These are phyloP conservation scores for Rhincodon typus DNA, from an alignment of 2,797 vertebrate genomes.

Conservation along the genomic window DNA sequence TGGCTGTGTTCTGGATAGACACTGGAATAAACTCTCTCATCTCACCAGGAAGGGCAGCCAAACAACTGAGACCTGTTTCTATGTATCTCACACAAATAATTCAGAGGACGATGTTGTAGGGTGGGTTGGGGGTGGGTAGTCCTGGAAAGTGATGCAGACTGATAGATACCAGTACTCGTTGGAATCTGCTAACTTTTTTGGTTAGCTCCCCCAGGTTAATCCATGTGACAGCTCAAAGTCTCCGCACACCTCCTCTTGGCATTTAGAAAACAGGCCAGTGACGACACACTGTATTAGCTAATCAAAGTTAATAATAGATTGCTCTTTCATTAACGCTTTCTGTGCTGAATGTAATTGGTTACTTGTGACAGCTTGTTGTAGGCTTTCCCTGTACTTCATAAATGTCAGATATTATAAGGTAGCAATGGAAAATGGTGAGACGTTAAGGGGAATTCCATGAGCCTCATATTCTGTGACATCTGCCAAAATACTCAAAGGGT, in stretches of 20 bases:
- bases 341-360: background rate
- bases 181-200: slow-evolving; percentile 20
- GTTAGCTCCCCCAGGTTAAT: slow-evolving; percentile 9
- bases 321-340: background rate
- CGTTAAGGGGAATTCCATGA: background rate
- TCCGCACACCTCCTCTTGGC: background rate
- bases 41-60: slow-evolving; percentile 50
- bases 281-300: background rate
- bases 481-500: background rate
- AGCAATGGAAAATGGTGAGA: background rate
- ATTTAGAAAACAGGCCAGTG: background rate
- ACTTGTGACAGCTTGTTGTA: background rate
- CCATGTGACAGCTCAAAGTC: slow-evolving; percentile 26
- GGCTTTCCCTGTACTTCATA: no score
- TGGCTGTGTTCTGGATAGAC: slow-evolving; percentile 52
- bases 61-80: slow-evolving; percentile 51
- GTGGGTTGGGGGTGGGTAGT: background rate
- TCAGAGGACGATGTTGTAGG: slow-evolving; percentile 42
- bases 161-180: slow-evolving; percentile 19
- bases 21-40: slow-evolving; percentile 49
- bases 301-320: slow-evolving; percentile 12
- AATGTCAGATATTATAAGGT: background rate
- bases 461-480: background rate
- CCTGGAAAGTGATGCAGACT: background rate
- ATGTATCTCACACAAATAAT: slow-evolving; percentile 51